Evolutionary conservation across 2,888 invertebrate species (phyloP).

Genomic region (Galerucella pusilla): DNA sequence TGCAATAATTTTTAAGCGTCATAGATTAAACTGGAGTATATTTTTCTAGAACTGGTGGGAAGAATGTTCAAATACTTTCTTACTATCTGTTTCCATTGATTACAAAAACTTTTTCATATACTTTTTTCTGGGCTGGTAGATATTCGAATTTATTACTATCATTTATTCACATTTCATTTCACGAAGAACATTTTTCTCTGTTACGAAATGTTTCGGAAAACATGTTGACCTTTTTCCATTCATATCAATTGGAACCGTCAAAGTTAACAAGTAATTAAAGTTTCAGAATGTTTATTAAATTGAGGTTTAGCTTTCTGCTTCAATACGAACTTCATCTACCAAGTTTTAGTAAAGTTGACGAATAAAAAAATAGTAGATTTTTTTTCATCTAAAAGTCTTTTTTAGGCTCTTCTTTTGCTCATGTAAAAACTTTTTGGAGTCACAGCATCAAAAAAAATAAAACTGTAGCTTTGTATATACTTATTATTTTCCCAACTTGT

Average conservation of each 20-base stretch:
- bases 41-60: too few species aligned
- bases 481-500: too few species aligned
- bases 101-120: not conserved
- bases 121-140: not conserved
- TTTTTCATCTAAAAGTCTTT: constrained; percentile 14
- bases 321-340: constrained; percentile 9
- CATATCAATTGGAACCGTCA: constrained; percentile 7
- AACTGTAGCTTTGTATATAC: too few species aligned
- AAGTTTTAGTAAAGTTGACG: constrained; percentile 4
- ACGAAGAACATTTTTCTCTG: not conserved
- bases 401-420: too few species aligned
- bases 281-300: constrained; percentile 17
- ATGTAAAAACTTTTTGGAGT: too few species aligned
- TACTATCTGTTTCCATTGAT: not conserved
- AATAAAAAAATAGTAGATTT: constrained; percentile 2
- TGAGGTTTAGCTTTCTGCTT: not conserved
- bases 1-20: not conserved
- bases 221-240: constrained; percentile 15
- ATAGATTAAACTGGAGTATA: not conserved
- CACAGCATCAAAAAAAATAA: too few species aligned
- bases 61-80: not conserved
- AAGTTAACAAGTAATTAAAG: constrained; percentile 24
- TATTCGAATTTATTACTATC: not conserved
- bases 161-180: not conserved
- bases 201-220: not conserved